phyloP scores from a whole-genome alignment of 2,888 invertebrate species.

The Cephus rjabovi region DNA sequence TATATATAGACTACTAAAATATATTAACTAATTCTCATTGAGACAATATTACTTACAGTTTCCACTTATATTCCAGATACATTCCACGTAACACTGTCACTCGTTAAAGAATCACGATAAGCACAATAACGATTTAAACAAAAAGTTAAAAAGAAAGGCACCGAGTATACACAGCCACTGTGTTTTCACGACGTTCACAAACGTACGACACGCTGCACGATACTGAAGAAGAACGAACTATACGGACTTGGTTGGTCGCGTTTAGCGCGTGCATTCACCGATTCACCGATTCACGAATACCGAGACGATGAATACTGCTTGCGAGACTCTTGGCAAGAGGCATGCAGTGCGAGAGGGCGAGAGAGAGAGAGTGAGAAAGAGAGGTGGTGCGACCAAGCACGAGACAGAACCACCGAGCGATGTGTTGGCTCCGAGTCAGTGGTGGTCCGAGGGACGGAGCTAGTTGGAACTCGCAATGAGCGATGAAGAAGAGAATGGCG shows the following conservation, averaged over 20 bases:
- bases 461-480: background rate
- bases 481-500: slow-evolving; percentile 12
- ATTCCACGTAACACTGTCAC: no score
- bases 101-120: no score
- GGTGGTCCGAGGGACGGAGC: no score
- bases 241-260: slow-evolving; percentile 8
- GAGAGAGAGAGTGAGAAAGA: slow-evolving; percentile 15
- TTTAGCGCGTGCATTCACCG: slow-evolving; percentile 47
- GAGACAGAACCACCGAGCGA: slow-evolving; percentile 3
- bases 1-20: no score
- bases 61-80: no score
- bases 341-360: slow-evolving; percentile 16
- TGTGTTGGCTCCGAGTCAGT: no score
- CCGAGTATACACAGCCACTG: no score
- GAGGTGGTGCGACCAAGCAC: slow-evolving; percentile 14
- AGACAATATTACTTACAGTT: no score
- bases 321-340: background rate
- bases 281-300: slow-evolving; percentile 36
- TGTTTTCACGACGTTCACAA: no score
- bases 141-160: no score
- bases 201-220: slow-evolving; percentile 29
- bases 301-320: slow-evolving; percentile 5
- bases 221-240: slow-evolving; percentile 51
- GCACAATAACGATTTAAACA: no score
- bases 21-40: no score